Evolutionary conservation across 2,888 invertebrate species (phyloP).

Genomic region (Rhimphoctona megacephalus): DNA sequence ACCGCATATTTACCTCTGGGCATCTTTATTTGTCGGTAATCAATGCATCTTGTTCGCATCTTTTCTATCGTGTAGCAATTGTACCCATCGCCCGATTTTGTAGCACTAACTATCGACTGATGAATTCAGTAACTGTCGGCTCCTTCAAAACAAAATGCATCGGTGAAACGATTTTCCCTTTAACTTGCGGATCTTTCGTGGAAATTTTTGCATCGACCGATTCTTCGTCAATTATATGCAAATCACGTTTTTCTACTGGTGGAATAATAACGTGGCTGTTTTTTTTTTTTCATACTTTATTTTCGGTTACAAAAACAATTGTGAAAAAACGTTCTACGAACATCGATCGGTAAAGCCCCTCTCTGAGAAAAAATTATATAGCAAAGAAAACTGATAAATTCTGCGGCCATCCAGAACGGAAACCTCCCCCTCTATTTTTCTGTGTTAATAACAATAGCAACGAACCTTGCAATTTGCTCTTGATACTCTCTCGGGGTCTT

Average conservation of each 20-base stretch:
- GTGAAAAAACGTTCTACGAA: constrained; percentile 38
- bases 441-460: constrained; percentile 46
- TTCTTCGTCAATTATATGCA: constrained; percentile 48
- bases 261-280: neutral
- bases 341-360: neutral
- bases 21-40: constrained; percentile 46
- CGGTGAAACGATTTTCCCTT: constrained; percentile 23
- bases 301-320: constrained; percentile 1
- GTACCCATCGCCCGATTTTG: constrained; percentile 29
- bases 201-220: constrained; percentile 30
- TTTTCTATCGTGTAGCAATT: constrained; percentile 14
- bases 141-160: constrained; percentile 9
- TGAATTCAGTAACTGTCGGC: neutral
- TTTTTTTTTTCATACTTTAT: neutral
- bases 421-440: constrained; percentile 19
- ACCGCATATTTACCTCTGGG: constrained; percentile 39
- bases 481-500: constrained; percentile 45
- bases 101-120: constrained; percentile 24
- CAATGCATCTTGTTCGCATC: constrained; percentile 50
- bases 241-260: constrained; percentile 17
- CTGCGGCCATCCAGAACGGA: constrained; percentile 55
- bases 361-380: constrained; percentile 5
- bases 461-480: constrained; percentile 18
- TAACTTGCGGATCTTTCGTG: constrained; percentile 42
- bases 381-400: constrained; percentile 37